Evolutionary conservation across 2,797 vertebrate genomes (phyloP).

Genomic region (Heteromormyrus szaboi): DNA sequence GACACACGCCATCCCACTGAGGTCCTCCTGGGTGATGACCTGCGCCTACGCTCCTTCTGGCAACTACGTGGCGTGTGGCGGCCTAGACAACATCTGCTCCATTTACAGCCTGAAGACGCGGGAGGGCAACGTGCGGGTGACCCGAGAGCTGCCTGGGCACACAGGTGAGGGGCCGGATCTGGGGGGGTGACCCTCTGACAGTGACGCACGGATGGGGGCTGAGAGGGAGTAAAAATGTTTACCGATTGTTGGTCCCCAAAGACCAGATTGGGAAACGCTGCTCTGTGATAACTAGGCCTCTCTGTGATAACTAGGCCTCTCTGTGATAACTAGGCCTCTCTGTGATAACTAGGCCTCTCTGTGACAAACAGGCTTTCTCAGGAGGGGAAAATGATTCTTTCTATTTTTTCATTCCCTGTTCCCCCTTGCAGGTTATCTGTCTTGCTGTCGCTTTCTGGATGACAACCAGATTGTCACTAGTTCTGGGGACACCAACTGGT

Average conservation of each 20-base stretch:
- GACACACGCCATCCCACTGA: constrained; percentile 79
- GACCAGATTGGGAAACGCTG: neutral
- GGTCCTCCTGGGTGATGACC: constrained; percentile 84
- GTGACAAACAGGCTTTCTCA: neutral
- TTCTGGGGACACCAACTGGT: constrained; percentile 82
- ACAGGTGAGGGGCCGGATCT: constrained; percentile 56
- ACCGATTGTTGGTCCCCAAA: neutral
- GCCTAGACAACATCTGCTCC: constrained; percentile 82
- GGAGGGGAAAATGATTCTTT: neutral
- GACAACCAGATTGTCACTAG: constrained; percentile 81
- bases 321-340: too few species aligned
- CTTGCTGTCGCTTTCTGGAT: constrained; percentile 79
- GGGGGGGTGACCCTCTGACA: constrained; percentile 26
- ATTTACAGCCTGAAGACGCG: constrained; percentile 80
- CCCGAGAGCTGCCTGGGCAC: constrained; percentile 73
- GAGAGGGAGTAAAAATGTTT: neutral
- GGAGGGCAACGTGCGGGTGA: constrained; percentile 77
- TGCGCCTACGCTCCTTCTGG: constrained; percentile 78
- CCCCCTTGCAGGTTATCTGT: constrained; percentile 66
- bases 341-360: neutral
- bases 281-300: neutral
- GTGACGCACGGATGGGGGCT: neutral
- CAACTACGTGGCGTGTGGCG: constrained; percentile 78
- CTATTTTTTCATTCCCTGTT: neutral
- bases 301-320: too few species aligned